phyloP scores from a whole-genome alignment of 2,888 invertebrate species.

The Gymnosoma rotundatum region DNA sequence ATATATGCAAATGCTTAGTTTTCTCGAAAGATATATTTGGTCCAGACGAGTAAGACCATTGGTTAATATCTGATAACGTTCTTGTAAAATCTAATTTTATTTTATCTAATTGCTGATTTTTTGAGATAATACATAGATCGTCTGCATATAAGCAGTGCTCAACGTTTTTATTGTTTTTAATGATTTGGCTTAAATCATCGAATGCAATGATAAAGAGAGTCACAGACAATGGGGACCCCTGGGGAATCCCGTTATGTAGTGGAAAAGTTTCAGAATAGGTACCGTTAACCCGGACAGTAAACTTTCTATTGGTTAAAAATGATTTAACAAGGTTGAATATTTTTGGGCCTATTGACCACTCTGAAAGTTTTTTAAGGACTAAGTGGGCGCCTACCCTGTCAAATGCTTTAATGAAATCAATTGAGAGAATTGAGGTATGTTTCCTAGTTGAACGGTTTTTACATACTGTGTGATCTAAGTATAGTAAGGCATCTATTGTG shows the following conservation, averaged over 20 bases:
- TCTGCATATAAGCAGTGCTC: no score
- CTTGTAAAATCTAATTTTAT: no score
- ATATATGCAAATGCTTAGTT: neutral
- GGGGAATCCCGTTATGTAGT: no score
- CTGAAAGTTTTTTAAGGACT: neutral
- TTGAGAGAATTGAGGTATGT: neutral
- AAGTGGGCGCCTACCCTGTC: neutral
- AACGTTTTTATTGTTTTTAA: no score
- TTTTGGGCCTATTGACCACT: neutral
- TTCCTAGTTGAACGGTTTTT: neutral
- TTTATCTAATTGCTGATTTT: no score
- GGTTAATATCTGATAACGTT: no score
- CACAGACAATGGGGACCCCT: no score
- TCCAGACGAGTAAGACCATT: no score
- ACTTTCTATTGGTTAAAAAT: neutral
- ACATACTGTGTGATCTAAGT: neutral
- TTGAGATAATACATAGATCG: no score
- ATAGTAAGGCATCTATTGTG: neutral
- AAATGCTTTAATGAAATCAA: conserved; percentile 1
- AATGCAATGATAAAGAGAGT: no score
- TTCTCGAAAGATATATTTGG: no score
- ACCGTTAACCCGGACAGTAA: neutral
- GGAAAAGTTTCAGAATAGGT: neutral
- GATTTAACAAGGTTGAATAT: neutral
- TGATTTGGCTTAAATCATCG: no score